Evolutionary conservation across 2,888 invertebrate species (phyloP), one percentile per base, ranked within the genome.

Genomic region (Drosophila kanekoi): DNA sequence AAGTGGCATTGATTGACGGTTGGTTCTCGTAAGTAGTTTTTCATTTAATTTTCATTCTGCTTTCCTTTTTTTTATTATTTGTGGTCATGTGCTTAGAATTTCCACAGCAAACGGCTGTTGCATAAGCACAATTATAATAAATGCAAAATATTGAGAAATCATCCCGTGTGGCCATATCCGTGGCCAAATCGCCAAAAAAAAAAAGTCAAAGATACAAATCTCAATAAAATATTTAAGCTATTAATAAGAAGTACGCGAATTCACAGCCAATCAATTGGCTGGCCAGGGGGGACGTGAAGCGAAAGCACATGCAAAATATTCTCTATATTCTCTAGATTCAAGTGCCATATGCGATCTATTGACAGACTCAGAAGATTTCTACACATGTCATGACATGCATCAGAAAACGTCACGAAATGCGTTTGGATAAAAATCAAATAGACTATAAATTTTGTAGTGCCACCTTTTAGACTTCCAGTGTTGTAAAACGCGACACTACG

Each of bases 151-250:
- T 75, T 47, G 28, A 28, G 66, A 63, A 79, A 67, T 66, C 49
- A 71, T 77, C 62, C 62, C 65, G 52, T 57, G 28, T 28, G 28
- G 63, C 57, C 64, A 76, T 78, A 83, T 83, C 83, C 72, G 72
- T 79, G 80, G 85, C 82, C 81, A 72, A 78, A 82, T 85, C 83
- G 77, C 23, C 33, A 35, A 14, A 76, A 80, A 80, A 80, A 80
- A 80, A 85, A 79, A 81, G 60, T 81, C 87, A 77, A 64, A 87
- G 83, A 83, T 83, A 77, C 75, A 87, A 84, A 87, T 87, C 81
- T 77, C 75, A 68, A 79, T 79, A 77, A 84, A 87, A 84, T 87
- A 79, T 87, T 84, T 72, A 72, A 41, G 87, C 87, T 84, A 83
- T 83, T 87, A 79, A 84, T 86, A 83, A 86, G 77, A 84, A 77